Percentiles rank a stretch among this genome's conserved stretches.
Conservation (phyloP, 2,113 vertebrate species). For the Planiliza haematocheilus region DNA sequence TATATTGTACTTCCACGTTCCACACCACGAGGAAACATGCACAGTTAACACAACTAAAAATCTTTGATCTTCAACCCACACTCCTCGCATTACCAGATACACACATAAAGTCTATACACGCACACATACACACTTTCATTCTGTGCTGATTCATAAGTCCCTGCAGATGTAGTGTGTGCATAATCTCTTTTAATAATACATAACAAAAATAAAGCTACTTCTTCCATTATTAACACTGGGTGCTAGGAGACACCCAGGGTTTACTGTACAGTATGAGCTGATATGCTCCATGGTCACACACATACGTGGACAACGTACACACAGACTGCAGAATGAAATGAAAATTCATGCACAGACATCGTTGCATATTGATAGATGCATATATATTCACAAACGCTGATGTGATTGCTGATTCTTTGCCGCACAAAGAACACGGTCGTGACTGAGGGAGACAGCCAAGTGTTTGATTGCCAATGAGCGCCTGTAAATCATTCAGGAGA, state of each 20-base stretch:
- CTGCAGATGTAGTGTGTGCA: slow-evolving; percentile 43
- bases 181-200: slow-evolving; percentile 73
- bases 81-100: not conserved
- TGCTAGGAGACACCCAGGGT: slow-evolving; percentile 46
- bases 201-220: slow-evolving; percentile 64
- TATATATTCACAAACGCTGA: slow-evolving; percentile 41
- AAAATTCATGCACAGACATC: slow-evolving; percentile 19
- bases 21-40: slow-evolving; percentile 11
- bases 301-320: not conserved
- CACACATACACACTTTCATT: slow-evolving; percentile 17
- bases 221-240: slow-evolving; percentile 72
- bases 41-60: slow-evolving; percentile 28
- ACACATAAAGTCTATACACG: slow-evolving; percentile 13
- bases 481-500: slow-evolving; percentile 59
- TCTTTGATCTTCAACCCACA: slow-evolving; percentile 42
- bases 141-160: slow-evolving; percentile 42
- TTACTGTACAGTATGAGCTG: slow-evolving; percentile 45
- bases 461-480: slow-evolving; percentile 45
- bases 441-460: slow-evolving; percentile 20
- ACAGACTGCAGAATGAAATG: slow-evolving; percentile 12
- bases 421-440: slow-evolving; percentile 19
- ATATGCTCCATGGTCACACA: slow-evolving; percentile 21
- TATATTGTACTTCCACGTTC: slow-evolving; percentile 3
- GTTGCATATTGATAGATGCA: slow-evolving; percentile 26
- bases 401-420: slow-evolving; percentile 9